Base-by-base conservation (phyloP, 2,888 invertebrate genomes). In the Steromphala cineraria region DNA sequence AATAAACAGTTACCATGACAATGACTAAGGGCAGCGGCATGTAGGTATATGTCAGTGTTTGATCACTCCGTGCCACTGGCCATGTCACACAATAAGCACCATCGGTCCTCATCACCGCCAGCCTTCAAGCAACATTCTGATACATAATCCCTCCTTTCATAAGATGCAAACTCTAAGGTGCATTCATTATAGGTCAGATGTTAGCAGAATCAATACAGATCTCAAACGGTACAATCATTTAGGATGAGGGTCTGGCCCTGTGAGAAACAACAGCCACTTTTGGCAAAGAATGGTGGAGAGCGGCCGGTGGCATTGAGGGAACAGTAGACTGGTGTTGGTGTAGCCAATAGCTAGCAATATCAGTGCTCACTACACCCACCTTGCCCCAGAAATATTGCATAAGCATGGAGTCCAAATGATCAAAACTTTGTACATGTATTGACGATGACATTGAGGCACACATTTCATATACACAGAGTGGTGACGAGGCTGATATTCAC, bases 341-440 rank as follows among this genome's bases (percentile, higher is more conserved):
- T 36, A 36, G 36, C 7, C 36, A 7, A 36, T n/a, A 19, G 21
- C 56, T 56, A 56, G 24, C n/a, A 10, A 56, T 56, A 56, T 56
- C 21, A 21, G n/a, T 24, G 24, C 15, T 62, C 28, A 62, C 28
- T 24, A 62, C 62, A 62, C 15, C 62, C 62, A 62, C 15, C 15
- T 15, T 28, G 24, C 62, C 62, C 62, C 8, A 13, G 28, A 28
- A 28, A 62, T 62, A 62, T 62, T 62, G 62, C 62, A 62, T 62
- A 28, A 62, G 62, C 62, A 62, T 62, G 62, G 62, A 62, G 62
- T 62, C 24, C 24, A 62, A 62, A 62, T 62, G 62, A 62, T 62
- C 24, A 62, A 24, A 62, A 62, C 28, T 62, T 62, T 62, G 62
- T 62, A 62, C 62, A 62, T 28, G 17, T 62, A 28, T 28, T 28